A percentile compares a stretch with the other conserved stretches of the same genome.
phyloP scores from a whole-genome alignment of 1,140 invertebrate genomes.

The Brachionus koreanus region DNA sequence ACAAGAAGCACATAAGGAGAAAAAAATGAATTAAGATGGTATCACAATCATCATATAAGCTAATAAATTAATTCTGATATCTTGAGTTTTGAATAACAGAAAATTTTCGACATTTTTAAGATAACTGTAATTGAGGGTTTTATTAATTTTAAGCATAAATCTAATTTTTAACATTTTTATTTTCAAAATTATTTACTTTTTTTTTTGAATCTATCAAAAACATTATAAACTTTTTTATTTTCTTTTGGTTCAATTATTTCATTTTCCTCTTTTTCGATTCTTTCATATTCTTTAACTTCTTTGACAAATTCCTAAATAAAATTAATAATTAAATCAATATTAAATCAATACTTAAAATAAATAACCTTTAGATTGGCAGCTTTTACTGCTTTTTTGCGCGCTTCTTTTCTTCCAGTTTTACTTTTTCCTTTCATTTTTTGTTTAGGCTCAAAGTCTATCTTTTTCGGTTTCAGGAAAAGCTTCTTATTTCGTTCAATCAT shows the following conservation, averaged over 20 bases:
- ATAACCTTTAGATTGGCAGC: slow-evolving; percentile 53
- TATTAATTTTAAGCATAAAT: neutral
- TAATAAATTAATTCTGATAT: no score
- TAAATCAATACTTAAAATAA: no score
- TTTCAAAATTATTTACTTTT: neutral
- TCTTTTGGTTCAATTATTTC: neutral
- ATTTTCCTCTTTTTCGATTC: neutral
- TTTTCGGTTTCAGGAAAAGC: slow-evolving; percentile 71
- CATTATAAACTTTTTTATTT: slow-evolving; percentile 17
- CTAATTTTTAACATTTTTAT: neutral
- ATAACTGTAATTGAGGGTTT: neutral
- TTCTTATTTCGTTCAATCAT: slow-evolving; percentile 45
- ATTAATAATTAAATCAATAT: neutral
- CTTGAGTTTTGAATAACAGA: no score
- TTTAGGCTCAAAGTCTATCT: slow-evolving; percentile 71
- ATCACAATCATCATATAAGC: no score
- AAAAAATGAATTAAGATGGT: no score
- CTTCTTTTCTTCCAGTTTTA: slow-evolving; percentile 69
- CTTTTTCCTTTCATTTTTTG: slow-evolving; percentile 74
- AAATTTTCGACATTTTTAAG: no score
- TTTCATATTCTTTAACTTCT: slow-evolving; percentile 10
- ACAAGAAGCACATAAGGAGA: no score
- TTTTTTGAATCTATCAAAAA: slow-evolving; percentile 39
- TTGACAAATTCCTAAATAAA: slow-evolving; percentile 22
- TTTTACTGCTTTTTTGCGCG: slow-evolving; percentile 74